Base-by-base conservation (phyloP, 2,113 vertebrate species). In the Thermophis baileyi region DNA sequence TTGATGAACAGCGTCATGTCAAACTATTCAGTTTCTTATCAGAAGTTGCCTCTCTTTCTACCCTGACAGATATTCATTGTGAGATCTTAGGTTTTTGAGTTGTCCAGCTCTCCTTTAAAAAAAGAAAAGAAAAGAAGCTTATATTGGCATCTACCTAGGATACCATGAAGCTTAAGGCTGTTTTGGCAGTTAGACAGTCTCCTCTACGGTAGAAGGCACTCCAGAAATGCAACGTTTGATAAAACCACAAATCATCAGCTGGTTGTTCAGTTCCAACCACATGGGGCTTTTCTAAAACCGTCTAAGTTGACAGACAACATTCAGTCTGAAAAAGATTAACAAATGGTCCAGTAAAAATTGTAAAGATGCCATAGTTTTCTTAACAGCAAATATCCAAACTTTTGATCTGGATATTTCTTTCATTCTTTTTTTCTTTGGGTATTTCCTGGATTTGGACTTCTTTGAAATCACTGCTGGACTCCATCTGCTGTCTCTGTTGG, bases 101-200 rank as follows among this genome's bases (percentile, higher is more conserved):
- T 92, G 1, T 7, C n/a, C 90, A 49, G 51, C 4, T 30, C 55
- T 89, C 53, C 44, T 88, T 49, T 91, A 85, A 74, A 69, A 91
- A 91, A 22, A 63, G 63, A 49, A 57, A 57, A 89, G 22, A 53
- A 81, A 57, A 89, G 50, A 30, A 54, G 44, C 86, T 63, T 93
- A 91, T 91, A 22, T 89, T 85, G 57, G 11, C 18, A 92, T 90
- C 92, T 88, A 4, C 0, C 85, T 81, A 94, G 50, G 50, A 87
- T 93, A 93, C 87, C 95, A 87, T 89, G 95, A 96, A 93, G 91
- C 91, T 94, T 94, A 88, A 93, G 91, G 90, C 93, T 94, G 90
- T 2, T 95, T 96, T 96, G 95, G 96, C 96, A 95, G 94, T 94
- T 96, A 92, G 90, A 95, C 87, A 94, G 89, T 95, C 94, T 95